phyloP scores from a whole-genome alignment of 2,113 vertebrate genomes.

The Girardinichthys multiradiatus region DNA sequence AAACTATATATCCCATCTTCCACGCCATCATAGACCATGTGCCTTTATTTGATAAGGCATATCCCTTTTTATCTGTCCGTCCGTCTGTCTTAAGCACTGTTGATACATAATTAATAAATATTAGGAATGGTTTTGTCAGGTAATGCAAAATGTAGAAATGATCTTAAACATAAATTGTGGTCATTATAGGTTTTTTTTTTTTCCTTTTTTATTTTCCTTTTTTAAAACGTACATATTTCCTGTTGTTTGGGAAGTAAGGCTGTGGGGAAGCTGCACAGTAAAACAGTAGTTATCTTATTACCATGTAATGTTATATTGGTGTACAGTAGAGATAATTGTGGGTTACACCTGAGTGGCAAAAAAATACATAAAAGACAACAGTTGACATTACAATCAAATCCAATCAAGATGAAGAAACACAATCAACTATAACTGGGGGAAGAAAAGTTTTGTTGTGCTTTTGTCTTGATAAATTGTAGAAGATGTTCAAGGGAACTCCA shows the following conservation, averaged over 20 bases:
- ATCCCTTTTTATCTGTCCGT: too few relatives aligned
- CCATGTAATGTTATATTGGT: too few relatives aligned
- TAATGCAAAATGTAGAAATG: not conserved
- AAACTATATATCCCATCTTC: too few relatives aligned
- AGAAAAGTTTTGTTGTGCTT: constrained; percentile 4
- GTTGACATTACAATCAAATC: constrained; percentile 58
- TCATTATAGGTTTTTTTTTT: not conserved
- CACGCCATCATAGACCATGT: too few relatives aligned
- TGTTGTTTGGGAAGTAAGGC: too few relatives aligned
- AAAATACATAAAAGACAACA: not conserved
- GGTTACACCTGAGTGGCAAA: constrained; percentile 12
- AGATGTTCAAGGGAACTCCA: constrained; percentile 48
- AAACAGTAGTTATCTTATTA: too few relatives aligned
- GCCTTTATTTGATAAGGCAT: too few relatives aligned
- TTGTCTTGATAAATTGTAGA: constrained; percentile 41
- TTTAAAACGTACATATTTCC: not conserved
- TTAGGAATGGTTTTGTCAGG: not conserved
- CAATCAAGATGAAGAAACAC: constrained; percentile 48
- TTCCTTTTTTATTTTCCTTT: not conserved
- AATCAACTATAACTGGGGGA: constrained; percentile 48
- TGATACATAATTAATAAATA: not conserved
- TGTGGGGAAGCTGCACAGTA: not conserved
- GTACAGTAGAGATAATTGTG: constrained; percentile 7
- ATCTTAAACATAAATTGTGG: not conserved
- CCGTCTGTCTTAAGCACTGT: too few relatives aligned